These are phyloP conservation scores for Oenanthe oenanthe DNA, from an alignment of 2,113 vertebrate species.

Conservation along the genomic window DNA sequence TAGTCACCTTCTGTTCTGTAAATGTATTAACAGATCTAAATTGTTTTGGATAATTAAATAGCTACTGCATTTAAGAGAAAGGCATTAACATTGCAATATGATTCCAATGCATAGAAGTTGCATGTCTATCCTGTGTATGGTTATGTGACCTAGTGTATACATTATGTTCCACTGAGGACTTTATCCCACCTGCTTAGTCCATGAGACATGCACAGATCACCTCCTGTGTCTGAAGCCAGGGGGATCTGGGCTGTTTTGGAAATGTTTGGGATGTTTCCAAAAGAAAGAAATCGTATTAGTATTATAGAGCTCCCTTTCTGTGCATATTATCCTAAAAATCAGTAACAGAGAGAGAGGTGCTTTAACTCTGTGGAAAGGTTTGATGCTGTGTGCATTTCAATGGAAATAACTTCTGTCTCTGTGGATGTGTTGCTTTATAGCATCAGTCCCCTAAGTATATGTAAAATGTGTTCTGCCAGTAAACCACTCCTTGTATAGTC, in stretches of 20 bases:
- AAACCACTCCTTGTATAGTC: not conserved
- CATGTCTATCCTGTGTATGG: not conserved
- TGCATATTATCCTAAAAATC: not conserved
- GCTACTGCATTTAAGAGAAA: not conserved
- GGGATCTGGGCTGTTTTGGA: not conserved
- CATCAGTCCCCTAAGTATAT: not conserved
- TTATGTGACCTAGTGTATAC: not conserved
- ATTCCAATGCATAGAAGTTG: not conserved
- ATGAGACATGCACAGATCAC: not conserved
- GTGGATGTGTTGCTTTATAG: conserved; percentile 27
- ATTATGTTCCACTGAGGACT: not conserved
- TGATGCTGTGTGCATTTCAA: conserved; percentile 6
- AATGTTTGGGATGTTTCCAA: not conserved
- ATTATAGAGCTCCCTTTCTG: not conserved
- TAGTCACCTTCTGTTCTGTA: not conserved
- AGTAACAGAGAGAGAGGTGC: not conserved
- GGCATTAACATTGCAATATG: not conserved
- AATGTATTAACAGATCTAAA: not conserved
- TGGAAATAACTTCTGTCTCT: conserved; percentile 37
- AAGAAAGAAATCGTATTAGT: not conserved
- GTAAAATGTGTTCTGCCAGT: conserved; percentile 7
- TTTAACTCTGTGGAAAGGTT: not conserved
- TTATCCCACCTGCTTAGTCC: not conserved
- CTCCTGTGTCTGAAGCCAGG: not conserved
- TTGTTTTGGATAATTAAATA: not conserved